A percentile compares a stretch with the other conserved stretches of the same genome.
Conservation (phyloP, 2,888 invertebrate species). For the Linnaemya tessellans region DNA sequence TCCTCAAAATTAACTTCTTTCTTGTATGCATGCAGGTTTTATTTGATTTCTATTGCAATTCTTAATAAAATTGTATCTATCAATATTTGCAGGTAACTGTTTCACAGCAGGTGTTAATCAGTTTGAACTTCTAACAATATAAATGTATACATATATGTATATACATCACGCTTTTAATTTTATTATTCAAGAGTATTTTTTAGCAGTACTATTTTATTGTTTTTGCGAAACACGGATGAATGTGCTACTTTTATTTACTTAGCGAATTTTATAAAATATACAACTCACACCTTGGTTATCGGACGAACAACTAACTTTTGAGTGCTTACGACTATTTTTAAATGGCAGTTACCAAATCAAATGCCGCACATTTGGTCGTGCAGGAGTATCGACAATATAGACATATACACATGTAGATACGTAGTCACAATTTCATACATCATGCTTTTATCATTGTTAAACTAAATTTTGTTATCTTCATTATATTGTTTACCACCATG, state of each 20-base stretch:
- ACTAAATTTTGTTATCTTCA: slow-evolving; percentile 16
- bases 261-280: slow-evolving; percentile 9
- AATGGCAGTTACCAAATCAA: slow-evolving; percentile 16
- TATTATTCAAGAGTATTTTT: background rate
- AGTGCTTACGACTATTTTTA: slow-evolving; percentile 23
- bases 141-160: too few species aligned
- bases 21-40: too few species aligned
- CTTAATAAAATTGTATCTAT: background rate
- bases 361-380: background rate
- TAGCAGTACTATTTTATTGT: slow-evolving; percentile 8
- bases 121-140: slow-evolving; percentile 24
- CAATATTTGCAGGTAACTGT: background rate
- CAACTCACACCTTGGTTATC: slow-evolving; percentile 54
- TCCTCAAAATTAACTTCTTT: too few species aligned
- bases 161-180: background rate
- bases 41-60: background rate
- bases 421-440: background rate
- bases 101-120: slow-evolving; percentile 39
- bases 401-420: too few species aligned
- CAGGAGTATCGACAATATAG: background rate
- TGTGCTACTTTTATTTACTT: slow-evolving; percentile 10
- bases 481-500: background rate
- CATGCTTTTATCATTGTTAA: slow-evolving; percentile 5
- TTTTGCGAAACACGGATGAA: slow-evolving; percentile 1
- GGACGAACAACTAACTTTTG: slow-evolving; percentile 63